These are phyloP conservation scores for Equus quagga DNA, from an alignment of 2,113 vertebrate species.

Conservation along the genomic window DNA sequence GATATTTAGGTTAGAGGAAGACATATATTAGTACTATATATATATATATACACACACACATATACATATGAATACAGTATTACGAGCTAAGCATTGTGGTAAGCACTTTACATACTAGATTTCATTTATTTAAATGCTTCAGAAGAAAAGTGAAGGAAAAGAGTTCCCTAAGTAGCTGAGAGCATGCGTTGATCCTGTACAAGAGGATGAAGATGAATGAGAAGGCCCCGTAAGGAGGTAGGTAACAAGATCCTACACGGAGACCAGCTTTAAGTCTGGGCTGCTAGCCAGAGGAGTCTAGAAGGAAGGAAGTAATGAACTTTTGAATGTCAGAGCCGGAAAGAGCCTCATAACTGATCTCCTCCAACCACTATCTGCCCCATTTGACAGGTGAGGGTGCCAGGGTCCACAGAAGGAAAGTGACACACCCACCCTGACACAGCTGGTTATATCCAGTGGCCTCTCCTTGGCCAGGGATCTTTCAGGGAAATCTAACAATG, in stretches of 20 bases:
- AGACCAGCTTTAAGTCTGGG: slow-evolving; percentile 66
- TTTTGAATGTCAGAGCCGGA: slow-evolving; percentile 51
- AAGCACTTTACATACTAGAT: slow-evolving; percentile 54
- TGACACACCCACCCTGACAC: too few relatives aligned
- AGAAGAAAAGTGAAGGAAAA: slow-evolving; percentile 69
- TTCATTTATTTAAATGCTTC: slow-evolving; percentile 69
- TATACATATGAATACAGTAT: slow-evolving; percentile 18
- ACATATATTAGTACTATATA: background rate
- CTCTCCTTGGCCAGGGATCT: background rate
- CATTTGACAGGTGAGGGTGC: background rate
- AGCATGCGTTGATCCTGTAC: slow-evolving; percentile 52
- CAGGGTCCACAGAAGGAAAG: background rate
- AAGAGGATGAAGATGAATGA: slow-evolving; percentile 76
- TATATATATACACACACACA: background rate
- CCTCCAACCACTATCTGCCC: background rate
- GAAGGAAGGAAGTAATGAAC: slow-evolving; percentile 72
- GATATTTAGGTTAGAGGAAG: slow-evolving; percentile 23
- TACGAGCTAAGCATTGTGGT: slow-evolving; percentile 48
- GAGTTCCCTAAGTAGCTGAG: slow-evolving; percentile 33
- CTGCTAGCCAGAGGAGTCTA: slow-evolving; percentile 67
- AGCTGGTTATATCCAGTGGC: background rate
- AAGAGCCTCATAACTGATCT: background rate
- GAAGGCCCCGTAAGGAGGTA: slow-evolving; percentile 56
- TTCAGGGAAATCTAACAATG: background rate
- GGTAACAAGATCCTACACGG: slow-evolving; percentile 54